A percentile compares a stretch with the other conserved stretches of the same genome.
Conservation (phyloP, 1,140 invertebrate species). For the Bombus fervidus region DNA sequence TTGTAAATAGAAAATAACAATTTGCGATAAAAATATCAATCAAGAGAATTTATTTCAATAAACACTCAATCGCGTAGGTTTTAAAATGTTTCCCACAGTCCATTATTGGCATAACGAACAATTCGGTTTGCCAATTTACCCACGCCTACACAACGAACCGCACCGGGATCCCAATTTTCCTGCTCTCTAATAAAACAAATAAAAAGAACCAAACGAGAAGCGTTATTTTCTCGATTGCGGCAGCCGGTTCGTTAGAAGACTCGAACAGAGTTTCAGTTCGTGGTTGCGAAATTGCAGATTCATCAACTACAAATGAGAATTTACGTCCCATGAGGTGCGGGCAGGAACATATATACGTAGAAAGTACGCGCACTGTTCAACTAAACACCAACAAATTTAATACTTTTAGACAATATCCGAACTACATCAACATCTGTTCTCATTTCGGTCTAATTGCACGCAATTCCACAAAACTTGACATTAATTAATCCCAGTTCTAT, state of each 20-base stretch:
- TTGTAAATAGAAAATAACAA: no score
- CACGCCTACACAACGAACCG: background rate
- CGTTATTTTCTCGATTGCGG: background rate
- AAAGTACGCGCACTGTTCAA: no score
- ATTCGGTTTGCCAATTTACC: background rate
- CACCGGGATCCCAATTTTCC: background rate
- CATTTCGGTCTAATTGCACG: no score
- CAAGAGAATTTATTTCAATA: no score
- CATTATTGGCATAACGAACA: background rate
- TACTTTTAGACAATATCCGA: no score
- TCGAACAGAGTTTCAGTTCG: background rate
- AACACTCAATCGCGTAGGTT: no score
- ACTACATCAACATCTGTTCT: no score
- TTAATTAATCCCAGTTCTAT: no score
- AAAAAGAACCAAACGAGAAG: background rate
- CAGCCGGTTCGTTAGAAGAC: background rate
- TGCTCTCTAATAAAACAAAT: background rate
- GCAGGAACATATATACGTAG: no score
- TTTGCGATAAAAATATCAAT: no score
- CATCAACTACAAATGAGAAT: background rate
- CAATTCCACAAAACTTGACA: no score
- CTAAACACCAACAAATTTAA: no score
- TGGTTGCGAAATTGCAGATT: background rate
- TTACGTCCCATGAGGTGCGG: background rate
- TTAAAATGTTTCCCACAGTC: background rate